These are phyloP conservation scores for Polymixis flavicincta DNA, from an alignment of 2,888 invertebrate species.

Conservation along the genomic window DNA sequence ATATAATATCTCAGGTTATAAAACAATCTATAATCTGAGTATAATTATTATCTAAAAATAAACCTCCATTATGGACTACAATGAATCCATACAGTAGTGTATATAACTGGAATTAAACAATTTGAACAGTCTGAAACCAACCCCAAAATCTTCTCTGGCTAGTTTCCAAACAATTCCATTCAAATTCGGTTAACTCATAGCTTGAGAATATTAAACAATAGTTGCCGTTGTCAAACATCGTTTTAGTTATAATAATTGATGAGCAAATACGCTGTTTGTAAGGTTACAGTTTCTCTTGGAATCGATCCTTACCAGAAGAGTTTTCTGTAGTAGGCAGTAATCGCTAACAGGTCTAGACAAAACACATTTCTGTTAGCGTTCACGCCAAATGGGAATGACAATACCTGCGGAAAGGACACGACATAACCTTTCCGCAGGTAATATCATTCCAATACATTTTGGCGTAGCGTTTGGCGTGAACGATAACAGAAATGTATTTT, in stretches of 20 bases:
- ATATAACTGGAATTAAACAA: not conserved
- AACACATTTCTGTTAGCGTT: no score
- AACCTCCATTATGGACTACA: not conserved
- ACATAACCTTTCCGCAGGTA: no score
- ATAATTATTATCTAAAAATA: not conserved
- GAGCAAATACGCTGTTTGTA: not conserved
- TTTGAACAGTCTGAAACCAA: not conserved
- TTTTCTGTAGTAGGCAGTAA: not conserved
- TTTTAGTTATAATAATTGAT: conserved; percentile 29
- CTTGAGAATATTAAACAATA: conserved; percentile 33
- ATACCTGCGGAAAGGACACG: no score
- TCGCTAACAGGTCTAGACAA: no score
- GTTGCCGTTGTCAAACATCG: conserved; percentile 7
- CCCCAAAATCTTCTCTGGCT: conserved; percentile 29
- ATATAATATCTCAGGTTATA: no score
- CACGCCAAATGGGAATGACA: no score
- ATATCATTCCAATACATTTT: no score
- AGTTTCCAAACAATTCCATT: conserved; percentile 30
- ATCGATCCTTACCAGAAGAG: not conserved
- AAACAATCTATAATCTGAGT: no score
- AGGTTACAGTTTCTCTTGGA: not conserved
- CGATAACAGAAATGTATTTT: no score
- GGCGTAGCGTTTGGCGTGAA: no score
- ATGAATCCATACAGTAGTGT: not conserved
- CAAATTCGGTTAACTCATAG: conserved; percentile 9